Evolutionary conservation across 2,888 invertebrate species (phyloP), one percentile per base, ranked within the genome.

Genomic region (Drosophila ustulata): DNA sequence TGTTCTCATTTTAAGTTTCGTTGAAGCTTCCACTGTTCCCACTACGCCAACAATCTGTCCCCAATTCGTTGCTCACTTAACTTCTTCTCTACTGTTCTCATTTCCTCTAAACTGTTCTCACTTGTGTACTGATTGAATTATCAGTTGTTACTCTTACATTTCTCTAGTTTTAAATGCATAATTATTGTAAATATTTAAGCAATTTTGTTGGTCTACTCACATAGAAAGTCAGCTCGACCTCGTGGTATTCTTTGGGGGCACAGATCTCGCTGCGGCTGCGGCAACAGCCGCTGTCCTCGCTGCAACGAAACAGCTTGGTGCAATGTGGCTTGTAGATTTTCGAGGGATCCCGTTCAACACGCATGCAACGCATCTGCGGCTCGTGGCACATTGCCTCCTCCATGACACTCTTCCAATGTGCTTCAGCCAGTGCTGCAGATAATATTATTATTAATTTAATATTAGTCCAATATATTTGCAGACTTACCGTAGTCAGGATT

Each of bases 241-340:
- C 93, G 81, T 95, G 94, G 37, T 95, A 95, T 9, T 94, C 94
- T 89, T 96, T 95, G 0, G 97, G 96, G 11, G 95, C 96, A 92
- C 98, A 98, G 46, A 95, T 95, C 70, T 95, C 94, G 0, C 94
- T 93, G 71, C 95, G 95, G 69, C 94, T 94, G 75, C 93, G 93
- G 91, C 98, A 98, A 93, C 98, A 98, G 58, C 98, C 98, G 23
- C 96, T 95, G 92, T 97, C 97, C 80, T 97, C 96, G 9, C 96
- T 95, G 92, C 98, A 98, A 72, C 97, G 95, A 91, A 98, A 96
- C 57, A 98, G 93, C 56, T 96, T 94, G 13, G 97, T 97, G 91
- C 97, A 98, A 53, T 96, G 95, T 0, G 98, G 98, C 86, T 95
- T 93, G 93, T 97, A 98, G 23, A 94, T 94, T 79, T 95, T 96